A percentile compares a stretch with the other conserved stretches of the same genome.
These are phyloP conservation scores for Larimichthys polyactis DNA, from an alignment of 2,113 vertebrate species.

Conservation along the genomic window DNA sequence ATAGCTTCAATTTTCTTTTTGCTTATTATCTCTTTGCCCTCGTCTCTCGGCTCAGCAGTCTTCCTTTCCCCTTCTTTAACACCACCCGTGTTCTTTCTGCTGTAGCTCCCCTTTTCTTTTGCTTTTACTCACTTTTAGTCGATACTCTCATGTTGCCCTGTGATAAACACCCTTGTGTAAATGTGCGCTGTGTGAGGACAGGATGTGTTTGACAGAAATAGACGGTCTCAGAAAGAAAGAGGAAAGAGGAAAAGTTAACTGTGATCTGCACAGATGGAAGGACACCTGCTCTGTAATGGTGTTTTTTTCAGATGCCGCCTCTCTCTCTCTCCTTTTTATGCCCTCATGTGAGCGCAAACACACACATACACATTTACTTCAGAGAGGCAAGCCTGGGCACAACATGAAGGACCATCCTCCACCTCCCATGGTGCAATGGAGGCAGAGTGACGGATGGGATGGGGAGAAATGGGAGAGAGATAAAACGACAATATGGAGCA, in stretches of 20 bases:
- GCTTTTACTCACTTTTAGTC: slow-evolving; percentile 7
- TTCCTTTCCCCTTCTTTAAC: slow-evolving; percentile 1
- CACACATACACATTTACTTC: slow-evolving; percentile 57
- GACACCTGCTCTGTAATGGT: slow-evolving; percentile 80
- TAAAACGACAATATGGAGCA: slow-evolving; percentile 70
- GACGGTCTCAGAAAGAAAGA: background rate
- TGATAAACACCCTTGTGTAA: slow-evolving; percentile 39
- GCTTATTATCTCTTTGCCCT: slow-evolving; percentile 22
- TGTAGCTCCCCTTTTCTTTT: background rate
- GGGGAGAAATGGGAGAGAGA: slow-evolving; percentile 70
- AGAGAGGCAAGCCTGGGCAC: slow-evolving; percentile 74
- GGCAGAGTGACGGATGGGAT: slow-evolving; percentile 68
- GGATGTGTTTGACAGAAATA: slow-evolving; percentile 28
- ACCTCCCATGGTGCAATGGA: slow-evolving; percentile 65
- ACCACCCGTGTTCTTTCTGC: slow-evolving; percentile 11
- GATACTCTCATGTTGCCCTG: slow-evolving; percentile 47
- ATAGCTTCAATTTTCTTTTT: slow-evolving; percentile 7
- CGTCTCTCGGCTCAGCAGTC: background rate
- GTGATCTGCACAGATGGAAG: slow-evolving; percentile 76
- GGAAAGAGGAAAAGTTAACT: slow-evolving; percentile 47
- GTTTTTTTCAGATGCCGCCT: slow-evolving; percentile 60
- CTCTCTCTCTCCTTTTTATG: slow-evolving; percentile 56
- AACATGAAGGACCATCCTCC: slow-evolving; percentile 72
- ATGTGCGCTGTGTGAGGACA: slow-evolving; percentile 30
- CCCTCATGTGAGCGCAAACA: slow-evolving; percentile 31